A percentile compares a stretch with the other conserved stretches of the same genome.
Evolutionary conservation across 2,113 vertebrate genomes (phyloP).

Genomic region (Ceyx cyanopectus): DNA sequence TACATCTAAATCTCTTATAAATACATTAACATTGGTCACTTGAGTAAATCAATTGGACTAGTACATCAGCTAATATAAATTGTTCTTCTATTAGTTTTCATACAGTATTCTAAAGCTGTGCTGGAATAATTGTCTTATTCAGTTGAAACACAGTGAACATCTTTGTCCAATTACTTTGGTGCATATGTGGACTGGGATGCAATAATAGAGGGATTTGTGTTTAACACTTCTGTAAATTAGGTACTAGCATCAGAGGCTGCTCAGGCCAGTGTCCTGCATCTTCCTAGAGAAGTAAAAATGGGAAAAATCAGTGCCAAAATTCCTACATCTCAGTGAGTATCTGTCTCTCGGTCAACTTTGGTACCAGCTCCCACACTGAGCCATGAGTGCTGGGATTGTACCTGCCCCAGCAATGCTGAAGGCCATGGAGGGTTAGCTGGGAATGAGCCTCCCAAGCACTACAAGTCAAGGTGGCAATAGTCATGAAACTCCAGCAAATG

Average conservation of each 20-base stretch:
- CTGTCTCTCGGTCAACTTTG: background rate
- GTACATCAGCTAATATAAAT: background rate
- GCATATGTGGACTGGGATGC: background rate
- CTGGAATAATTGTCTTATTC: background rate
- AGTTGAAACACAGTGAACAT: background rate
- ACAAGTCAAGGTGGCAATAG: background rate
- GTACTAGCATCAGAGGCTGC: background rate
- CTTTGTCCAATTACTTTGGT: background rate
- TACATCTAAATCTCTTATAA: background rate
- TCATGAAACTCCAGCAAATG: background rate
- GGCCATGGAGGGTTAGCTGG: fast-evolving
- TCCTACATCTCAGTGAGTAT: background rate
- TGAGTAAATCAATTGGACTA: background rate
- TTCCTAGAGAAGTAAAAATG: background rate
- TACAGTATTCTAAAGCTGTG: background rate
- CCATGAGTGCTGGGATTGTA: fast-evolving
- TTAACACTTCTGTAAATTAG: background rate
- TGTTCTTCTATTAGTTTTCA: background rate
- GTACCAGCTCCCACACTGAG: background rate
- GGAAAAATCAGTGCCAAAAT: background rate
- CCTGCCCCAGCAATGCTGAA: background rate
- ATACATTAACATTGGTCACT: background rate
- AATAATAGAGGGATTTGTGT: background rate
- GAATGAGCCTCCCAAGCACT: background rate
- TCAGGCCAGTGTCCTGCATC: background rate